These are phyloP conservation scores for Pangasius sanitwongsei DNA, from an alignment of 2,797 vertebrate species.

Conservation along the genomic window DNA sequence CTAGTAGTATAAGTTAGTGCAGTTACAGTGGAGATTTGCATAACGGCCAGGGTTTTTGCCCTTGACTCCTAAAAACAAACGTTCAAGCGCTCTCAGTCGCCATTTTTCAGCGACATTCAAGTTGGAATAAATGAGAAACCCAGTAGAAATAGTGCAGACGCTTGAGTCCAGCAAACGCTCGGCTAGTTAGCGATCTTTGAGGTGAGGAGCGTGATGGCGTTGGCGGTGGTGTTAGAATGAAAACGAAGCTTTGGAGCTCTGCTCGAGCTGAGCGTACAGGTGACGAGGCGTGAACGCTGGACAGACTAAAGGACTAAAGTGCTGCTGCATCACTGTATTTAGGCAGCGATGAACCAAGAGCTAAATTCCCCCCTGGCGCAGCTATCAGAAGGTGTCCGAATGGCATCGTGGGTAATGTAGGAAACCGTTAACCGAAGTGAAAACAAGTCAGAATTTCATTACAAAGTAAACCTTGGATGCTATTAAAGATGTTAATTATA, in stretches of 20 bases:
- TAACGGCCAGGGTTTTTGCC: too few relatives aligned
- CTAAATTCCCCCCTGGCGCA: not conserved
- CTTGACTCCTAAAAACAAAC: too few relatives aligned
- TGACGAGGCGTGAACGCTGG: not conserved
- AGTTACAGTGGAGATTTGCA: too few relatives aligned
- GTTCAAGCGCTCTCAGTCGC: not conserved
- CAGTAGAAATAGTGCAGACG: not conserved
- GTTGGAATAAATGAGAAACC: not conserved
- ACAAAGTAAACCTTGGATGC: not conserved
- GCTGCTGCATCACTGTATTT: not conserved
- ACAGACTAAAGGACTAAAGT: not conserved
- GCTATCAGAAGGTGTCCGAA: not conserved
- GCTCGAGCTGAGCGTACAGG: not conserved
- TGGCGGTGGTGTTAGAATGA: not conserved
- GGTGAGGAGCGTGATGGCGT: not conserved
- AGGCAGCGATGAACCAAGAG: not conserved
- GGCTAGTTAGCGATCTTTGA: not conserved
- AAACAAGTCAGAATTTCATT: not conserved
- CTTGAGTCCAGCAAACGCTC: not conserved
- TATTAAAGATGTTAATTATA: not conserved
- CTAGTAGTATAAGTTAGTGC: too few relatives aligned
- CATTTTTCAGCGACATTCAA: not conserved
- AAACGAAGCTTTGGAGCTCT: not conserved
- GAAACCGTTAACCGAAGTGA: not conserved
- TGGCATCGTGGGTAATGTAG: not conserved